These are phyloP conservation scores for Gila robusta DNA, from an alignment of 2,797 vertebrate genomes.

Conservation along the genomic window DNA sequence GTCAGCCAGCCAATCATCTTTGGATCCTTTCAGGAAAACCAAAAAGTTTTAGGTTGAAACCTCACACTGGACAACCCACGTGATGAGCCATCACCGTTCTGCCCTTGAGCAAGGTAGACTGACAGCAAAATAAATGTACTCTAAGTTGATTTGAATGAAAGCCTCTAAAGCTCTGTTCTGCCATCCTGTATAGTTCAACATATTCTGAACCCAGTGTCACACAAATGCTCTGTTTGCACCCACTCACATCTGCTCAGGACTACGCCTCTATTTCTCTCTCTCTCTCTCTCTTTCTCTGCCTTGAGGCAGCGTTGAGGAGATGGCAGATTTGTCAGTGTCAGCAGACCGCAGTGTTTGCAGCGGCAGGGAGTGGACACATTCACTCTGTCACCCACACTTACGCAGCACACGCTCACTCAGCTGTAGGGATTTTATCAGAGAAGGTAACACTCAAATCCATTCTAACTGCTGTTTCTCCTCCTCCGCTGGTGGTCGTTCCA, in stretches of 20 bases:
- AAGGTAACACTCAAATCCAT: conserved; percentile 9
- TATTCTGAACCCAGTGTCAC: conserved; percentile 30
- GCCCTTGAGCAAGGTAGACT: background rate
- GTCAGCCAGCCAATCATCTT: background rate
- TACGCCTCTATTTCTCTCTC: conserved; percentile 44
- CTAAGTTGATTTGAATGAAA: conserved; percentile 13
- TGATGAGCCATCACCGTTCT: background rate
- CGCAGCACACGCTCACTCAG: conserved; percentile 20
- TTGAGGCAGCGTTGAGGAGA: conserved; percentile 59
- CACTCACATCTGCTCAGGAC: conserved; percentile 43
- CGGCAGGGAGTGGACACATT: conserved; percentile 60
- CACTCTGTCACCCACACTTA: conserved; percentile 50
- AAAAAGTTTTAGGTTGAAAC: background rate
- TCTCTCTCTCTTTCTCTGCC: conserved; percentile 44
- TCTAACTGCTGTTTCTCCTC: conserved; percentile 28
- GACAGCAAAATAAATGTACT: background rate
- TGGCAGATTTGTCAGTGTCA: conserved; percentile 67
- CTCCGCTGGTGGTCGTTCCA: background rate
- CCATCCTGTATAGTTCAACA: conserved; percentile 22
- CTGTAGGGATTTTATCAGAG: conserved; percentile 38
- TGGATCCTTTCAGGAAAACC: background rate
- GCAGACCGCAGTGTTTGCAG: conserved; percentile 65
- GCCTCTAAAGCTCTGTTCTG: conserved; percentile 10
- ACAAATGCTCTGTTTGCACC: conserved; percentile 18
- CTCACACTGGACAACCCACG: background rate